Conservation (phyloP, 2,113 vertebrate species). For the Calcarius ornatus region DNA sequence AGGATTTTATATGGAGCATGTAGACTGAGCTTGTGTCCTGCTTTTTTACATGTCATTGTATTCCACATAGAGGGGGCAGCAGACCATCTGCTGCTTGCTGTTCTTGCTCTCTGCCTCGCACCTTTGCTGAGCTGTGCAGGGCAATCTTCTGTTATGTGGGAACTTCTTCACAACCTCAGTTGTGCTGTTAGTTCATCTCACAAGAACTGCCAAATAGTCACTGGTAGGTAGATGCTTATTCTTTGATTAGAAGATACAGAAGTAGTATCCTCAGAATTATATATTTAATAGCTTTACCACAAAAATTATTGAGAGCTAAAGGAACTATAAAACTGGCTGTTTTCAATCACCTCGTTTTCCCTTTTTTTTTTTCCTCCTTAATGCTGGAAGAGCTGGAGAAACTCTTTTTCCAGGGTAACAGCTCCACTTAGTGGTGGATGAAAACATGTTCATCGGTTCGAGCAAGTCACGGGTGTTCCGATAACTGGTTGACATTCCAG, state of each 20-base stretch:
- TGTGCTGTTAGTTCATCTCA: neutral
- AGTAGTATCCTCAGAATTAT: neutral
- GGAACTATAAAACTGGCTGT: neutral
- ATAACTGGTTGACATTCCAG: neutral
- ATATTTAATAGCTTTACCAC: neutral
- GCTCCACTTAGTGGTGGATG: constrained; percentile 74
- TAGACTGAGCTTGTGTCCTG: neutral
- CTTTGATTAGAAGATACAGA: neutral
- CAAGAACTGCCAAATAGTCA: neutral
- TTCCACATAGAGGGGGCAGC: neutral
- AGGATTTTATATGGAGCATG: neutral
- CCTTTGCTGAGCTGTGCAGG: neutral
- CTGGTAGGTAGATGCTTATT: neutral
- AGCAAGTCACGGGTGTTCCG: neutral
- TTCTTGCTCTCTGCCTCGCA: neutral
- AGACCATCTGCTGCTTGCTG: neutral
- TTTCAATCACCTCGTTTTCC: rapidly evolving
- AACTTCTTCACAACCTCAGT: neutral
- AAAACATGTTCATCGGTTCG: neutral
- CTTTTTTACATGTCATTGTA: neutral
- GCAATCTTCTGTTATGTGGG: neutral
- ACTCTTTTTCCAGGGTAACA: constrained; percentile 64
- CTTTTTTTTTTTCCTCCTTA: rapidly evolving
- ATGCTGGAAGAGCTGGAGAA: neutral
- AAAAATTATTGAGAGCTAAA: neutral